phyloP scores from a whole-genome alignment of 2,113 vertebrate species.

The Pseudolaguvia tuberculata region DNA sequence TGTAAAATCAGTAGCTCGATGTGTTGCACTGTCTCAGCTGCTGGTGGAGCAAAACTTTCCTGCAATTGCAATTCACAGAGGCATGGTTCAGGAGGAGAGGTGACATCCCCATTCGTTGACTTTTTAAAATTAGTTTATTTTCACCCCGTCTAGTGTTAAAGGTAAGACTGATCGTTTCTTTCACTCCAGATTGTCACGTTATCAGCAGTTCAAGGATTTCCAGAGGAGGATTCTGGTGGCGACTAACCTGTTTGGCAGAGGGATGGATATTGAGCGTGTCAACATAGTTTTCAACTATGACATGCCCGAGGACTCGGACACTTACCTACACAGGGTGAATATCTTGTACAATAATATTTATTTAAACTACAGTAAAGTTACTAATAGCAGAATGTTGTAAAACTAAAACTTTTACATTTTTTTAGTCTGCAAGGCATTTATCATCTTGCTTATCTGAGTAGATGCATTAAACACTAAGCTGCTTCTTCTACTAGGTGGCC shows the following conservation, averaged over 20 bases:
- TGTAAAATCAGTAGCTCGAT: constrained; percentile 82
- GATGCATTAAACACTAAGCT: background rate
- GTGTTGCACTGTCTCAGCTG: constrained; percentile 82
- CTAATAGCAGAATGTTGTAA: no score
- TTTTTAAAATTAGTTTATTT: background rate
- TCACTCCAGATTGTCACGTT: constrained; percentile 70
- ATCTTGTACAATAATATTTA: background rate
- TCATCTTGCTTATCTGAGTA: background rate
- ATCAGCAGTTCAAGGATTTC: constrained; percentile 88
- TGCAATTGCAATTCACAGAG: constrained; percentile 83
- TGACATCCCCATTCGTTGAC: constrained; percentile 39
- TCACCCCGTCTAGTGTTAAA: background rate
- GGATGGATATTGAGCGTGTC: constrained; percentile 86
- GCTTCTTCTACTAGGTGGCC: constrained; percentile 68
- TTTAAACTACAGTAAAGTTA: no score
- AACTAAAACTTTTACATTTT: no score
- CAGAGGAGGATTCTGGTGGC: constrained; percentile 82
- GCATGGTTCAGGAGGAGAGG: constrained; percentile 84
- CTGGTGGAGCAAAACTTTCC: constrained; percentile 86
- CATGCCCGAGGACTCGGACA: constrained; percentile 86
- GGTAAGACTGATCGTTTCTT: background rate
- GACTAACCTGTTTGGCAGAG: constrained; percentile 85
- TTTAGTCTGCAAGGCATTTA: no score
- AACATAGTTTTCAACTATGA: constrained; percentile 89
- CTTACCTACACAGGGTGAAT: constrained; percentile 82